Percentiles rank a stretch among this genome's conserved stretches.
Conservation (phyloP, 2,113 vertebrate species). For the Isichthys henryi region DNA sequence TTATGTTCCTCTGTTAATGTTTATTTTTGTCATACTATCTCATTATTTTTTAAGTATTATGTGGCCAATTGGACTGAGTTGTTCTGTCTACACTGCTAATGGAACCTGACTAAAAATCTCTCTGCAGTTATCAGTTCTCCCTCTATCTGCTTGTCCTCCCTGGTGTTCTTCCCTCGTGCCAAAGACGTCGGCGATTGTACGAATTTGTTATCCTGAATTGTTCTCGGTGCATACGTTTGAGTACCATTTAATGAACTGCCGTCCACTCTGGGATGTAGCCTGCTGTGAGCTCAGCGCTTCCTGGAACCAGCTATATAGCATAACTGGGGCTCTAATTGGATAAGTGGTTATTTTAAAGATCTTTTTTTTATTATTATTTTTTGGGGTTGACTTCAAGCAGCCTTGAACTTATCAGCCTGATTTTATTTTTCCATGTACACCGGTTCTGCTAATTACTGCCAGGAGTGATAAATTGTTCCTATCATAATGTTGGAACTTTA, state of each 20-base stretch:
- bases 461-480: neutral
- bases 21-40: neutral
- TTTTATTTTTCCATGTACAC: neutral
- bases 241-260: neutral
- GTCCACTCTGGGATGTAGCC: neutral
- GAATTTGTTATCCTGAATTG: neutral
- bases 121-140: neutral
- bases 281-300: neutral
- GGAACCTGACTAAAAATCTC: neutral
- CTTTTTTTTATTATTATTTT: neutral
- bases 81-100: neutral
- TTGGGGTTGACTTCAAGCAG: neutral
- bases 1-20: neutral
- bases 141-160: neutral
- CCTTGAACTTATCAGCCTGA: constrained; percentile 6
- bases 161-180: neutral
- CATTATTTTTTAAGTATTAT: neutral
- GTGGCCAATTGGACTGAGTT: neutral
- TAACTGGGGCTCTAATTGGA: neutral
- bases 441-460: neutral
- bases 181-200: neutral
- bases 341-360: neutral
- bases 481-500: neutral
- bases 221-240: neutral
- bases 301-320: neutral